Conservation (phyloP, 2,113 vertebrate genomes). For the Rafetus swinhoei region DNA sequence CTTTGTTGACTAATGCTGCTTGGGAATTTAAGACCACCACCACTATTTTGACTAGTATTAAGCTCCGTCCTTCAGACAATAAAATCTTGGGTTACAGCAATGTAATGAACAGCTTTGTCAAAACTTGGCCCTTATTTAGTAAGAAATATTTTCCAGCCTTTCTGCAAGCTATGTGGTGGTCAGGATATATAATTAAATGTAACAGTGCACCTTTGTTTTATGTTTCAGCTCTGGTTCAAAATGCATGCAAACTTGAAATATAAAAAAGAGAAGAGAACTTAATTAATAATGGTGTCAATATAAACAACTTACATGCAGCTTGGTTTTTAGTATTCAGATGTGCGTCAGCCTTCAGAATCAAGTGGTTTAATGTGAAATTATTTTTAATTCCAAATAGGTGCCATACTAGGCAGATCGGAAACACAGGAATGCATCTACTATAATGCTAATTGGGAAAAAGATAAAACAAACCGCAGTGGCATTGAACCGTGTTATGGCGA, state of each 20-base stretch:
- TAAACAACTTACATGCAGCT: background rate
- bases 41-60: background rate
- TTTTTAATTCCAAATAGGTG: conserved; percentile 80
- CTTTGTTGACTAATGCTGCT: background rate
- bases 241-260: background rate
- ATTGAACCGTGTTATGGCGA: conserved; percentile 93
- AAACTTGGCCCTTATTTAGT: background rate
- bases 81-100: background rate
- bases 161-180: background rate
- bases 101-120: background rate
- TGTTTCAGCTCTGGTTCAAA: background rate
- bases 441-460: conserved; percentile 97
- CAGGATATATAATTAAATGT: background rate
- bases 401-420: conserved; percentile 97
- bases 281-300: background rate
- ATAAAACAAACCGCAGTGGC: conserved; percentile 94
- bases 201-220: background rate
- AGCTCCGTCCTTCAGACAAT: background rate
- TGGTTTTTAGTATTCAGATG: rapidly evolving
- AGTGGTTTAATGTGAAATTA: background rate
- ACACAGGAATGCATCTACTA: conserved; percentile 95
- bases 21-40: background rate
- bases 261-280: background rate
- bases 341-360: background rate
- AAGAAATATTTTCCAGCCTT: background rate